Evolutionary conservation across 2,888 invertebrate species (phyloP).

Genomic region (Dynastes grantii): DNA sequence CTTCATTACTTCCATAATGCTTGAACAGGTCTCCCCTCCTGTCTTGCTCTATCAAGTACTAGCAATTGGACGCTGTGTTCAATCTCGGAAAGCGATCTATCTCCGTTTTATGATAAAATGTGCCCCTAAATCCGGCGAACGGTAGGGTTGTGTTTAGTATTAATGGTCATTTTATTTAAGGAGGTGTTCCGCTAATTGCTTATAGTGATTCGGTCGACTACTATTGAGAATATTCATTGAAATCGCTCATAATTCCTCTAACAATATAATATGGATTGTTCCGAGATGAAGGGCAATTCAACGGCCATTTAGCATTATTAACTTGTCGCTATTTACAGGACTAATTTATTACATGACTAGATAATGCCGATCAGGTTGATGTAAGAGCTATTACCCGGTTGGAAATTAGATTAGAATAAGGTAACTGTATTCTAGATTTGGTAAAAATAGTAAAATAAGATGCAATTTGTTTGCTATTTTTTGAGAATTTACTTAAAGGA

Average conservation of each 20-base stretch:
- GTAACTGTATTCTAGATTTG: too few relatives aligned
- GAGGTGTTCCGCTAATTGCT: constrained; percentile 19
- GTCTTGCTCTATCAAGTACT: not conserved
- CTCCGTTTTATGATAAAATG: not conserved
- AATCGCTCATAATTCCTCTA: constrained; percentile 21
- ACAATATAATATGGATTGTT: constrained; percentile 5
- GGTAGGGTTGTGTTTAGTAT: constrained; percentile 12
- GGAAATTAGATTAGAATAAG: too few relatives aligned
- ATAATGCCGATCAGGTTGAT: not conserved
- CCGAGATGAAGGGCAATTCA: not conserved
- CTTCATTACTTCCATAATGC: constrained; percentile 32
- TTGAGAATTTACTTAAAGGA: too few relatives aligned
- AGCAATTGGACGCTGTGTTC: not conserved
- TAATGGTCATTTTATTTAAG: constrained; percentile 22
- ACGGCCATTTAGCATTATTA: not conserved
- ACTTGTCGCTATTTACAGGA: constrained; percentile 15
- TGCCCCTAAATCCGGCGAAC: not conserved
- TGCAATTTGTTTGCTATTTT: too few relatives aligned
- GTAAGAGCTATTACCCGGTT: too few relatives aligned
- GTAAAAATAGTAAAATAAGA: too few relatives aligned
- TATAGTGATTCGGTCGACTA: not conserved
- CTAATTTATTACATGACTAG: not conserved
- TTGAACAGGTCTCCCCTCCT: constrained; percentile 9
- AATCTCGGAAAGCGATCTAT: not conserved
- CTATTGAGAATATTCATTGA: constrained; percentile 9